Conservation (phyloP, 2,888 invertebrate species). For the Zele albiditarsus region DNA sequence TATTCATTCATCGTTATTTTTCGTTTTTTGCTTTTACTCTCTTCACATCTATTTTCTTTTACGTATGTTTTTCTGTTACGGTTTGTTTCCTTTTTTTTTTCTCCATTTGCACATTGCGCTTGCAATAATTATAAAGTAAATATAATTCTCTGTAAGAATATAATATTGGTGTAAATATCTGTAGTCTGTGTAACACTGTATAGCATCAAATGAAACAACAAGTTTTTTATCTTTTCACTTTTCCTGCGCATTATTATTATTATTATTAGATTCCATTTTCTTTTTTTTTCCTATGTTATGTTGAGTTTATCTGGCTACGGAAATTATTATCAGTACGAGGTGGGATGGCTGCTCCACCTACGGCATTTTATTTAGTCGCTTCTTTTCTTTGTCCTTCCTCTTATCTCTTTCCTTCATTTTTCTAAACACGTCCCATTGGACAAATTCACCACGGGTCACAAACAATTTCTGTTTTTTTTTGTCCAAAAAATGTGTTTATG, state of each 20-base stretch:
- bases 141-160: constrained; percentile 74
- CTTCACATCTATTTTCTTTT: background rate
- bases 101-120: constrained; percentile 67
- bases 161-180: constrained; percentile 74
- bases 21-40: constrained; percentile 23
- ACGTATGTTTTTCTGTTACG: constrained; percentile 24
- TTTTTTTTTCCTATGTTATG: constrained; percentile 46
- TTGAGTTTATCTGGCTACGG: constrained; percentile 63
- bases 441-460: constrained; percentile 6
- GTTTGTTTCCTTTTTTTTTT: constrained; percentile 38
- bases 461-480: constrained; percentile 23
- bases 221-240: constrained; percentile 59
- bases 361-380: constrained; percentile 55
- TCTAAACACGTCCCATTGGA: background rate
- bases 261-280: constrained; percentile 44
- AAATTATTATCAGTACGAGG: constrained; percentile 70
- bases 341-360: constrained; percentile 73
- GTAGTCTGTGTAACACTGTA: constrained; percentile 74
- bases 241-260: constrained; percentile 40
- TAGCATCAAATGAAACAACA: constrained; percentile 73
- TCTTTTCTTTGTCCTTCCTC: constrained; percentile 2
- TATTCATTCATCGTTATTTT: constrained; percentile 44
- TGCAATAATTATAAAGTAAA: constrained; percentile 72
- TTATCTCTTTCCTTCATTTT: constrained; percentile 4
- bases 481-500: constrained; percentile 30